Base-by-base conservation (phyloP, 2,797 vertebrate species). In the Eurystomus glaucurus region DNA sequence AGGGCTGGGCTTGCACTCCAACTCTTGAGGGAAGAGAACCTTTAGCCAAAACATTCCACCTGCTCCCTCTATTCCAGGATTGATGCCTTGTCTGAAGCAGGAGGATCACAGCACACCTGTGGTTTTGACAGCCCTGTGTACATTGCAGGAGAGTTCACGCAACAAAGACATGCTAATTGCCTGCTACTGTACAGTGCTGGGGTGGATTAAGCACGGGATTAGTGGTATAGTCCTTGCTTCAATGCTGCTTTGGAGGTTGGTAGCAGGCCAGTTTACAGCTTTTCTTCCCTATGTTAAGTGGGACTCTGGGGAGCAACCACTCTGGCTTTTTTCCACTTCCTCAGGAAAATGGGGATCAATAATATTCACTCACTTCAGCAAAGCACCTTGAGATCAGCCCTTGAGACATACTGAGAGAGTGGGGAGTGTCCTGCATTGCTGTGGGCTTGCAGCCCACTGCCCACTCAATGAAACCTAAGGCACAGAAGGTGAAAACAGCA, bases 1-100 rank as follows among this genome's bases (percentile, higher is more conserved):
- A 74, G 3, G 77, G 43, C 70, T 51, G 58, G 85, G n/a, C 92
- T 94, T 82, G 11, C 8, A 6, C 60, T 66, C 29, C 0, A 0
- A 5, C 19, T 95, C 48, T 48, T 8, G 31, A 74, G 74, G 72
- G 62, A 79, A 89, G 39, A 88, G 21, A 16, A 77, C 22, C 37
- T 92, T 88, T 95, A 35, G 80, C 62, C 90, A 90, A 90, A 94
- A 70, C 58, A 74, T 43, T 93, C 74, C 14, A 21, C 78, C 65
- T 81, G 39, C 25, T 89, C 45, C 35, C 28, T 90, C 55, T 2
- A 1, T 76, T 80, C 31, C 46, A 55, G 43, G 33, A 20, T 28
- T 94, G 70, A 51, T 52, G 37, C 22, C 28, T 76, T 0, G 1
- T 55, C 80, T 76, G 66, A 87, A 46, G 14, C 0, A 2, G 15